phyloP scores from a whole-genome alignment of 2,888 invertebrate species.

The Drosophila cracens region DNA sequence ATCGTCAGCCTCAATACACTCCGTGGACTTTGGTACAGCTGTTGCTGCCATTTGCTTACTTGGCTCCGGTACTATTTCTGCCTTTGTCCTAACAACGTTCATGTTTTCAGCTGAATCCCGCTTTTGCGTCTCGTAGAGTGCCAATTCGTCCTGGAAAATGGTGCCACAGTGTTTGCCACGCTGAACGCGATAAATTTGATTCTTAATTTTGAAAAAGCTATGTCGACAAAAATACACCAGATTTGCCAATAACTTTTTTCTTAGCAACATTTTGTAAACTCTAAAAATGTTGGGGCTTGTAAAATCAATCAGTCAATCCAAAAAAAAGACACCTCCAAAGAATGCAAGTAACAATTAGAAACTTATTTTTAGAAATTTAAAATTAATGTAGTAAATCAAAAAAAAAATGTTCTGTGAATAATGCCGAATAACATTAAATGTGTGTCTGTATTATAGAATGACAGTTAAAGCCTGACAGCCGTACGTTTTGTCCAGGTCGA shows the following conservation, averaged over 20 bases:
- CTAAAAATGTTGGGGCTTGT: background rate
- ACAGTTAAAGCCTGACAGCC: background rate
- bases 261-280: slow-evolving; percentile 23
- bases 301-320: background rate
- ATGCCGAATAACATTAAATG: slow-evolving; percentile 13
- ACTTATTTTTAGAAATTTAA: slow-evolving; percentile 12
- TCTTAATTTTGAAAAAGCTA: background rate
- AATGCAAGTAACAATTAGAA: background rate
- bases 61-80: slow-evolving; percentile 5
- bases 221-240: slow-evolving; percentile 17
- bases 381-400: slow-evolving; percentile 1
- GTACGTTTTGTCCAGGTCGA: slow-evolving; percentile 2
- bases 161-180: slow-evolving; percentile 20
- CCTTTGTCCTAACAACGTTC: background rate
- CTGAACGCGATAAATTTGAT: background rate
- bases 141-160: background rate
- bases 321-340: background rate
- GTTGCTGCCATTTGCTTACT: background rate
- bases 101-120: background rate
- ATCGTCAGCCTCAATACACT: slow-evolving; percentile 28
- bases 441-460: background rate
- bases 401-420: slow-evolving; percentile 8
- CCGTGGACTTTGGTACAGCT: background rate
- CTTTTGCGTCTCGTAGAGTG: background rate
- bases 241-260: slow-evolving; percentile 27